Base-by-base conservation (phyloP, 2,113 vertebrate species). In the Camelus bactrianus region DNA sequence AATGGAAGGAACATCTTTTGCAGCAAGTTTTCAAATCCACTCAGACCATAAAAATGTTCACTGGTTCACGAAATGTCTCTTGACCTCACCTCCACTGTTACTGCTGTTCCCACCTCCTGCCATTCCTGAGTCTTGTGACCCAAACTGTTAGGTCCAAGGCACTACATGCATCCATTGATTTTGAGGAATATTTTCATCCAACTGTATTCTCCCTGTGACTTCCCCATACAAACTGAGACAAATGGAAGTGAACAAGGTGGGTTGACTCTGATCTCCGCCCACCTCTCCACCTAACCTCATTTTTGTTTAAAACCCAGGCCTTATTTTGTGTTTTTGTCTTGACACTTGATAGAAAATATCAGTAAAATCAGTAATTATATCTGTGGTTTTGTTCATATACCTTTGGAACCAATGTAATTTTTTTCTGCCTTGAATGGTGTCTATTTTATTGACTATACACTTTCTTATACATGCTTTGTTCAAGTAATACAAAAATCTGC, bases 1-100 rank as follows among this genome's bases (percentile, higher is more conserved):
- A 95, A 93, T 92, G 75, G 69, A 94, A 54, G 75, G 69, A 94
- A 54, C 76, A 60, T 89, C 77, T 89, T 93, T 84, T 95, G 56
- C 67, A 88, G 64, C 92, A 93, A 72, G 94, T 91, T 95, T 96
- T 77, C 58, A 60, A 52, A 69, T 85, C 72, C 54, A 75, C 90
- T 79, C 52, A 60, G 64, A 56, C 42, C 67, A 77, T 79, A 67
- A 64, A 73, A 79, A n/a, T 85, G 48, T 95, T 80, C 54, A 58
- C 54, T 81, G 84, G 42, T 82, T 91, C 80, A 60, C 77, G 73
- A 97, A 94, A 72, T 87, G 16, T 80, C 50, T 72, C 60, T 83
- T 80, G 46, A 89, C 50, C 32, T 10, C 87, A 17, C 32, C 38
- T 75, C 30, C 56, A 64, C 4, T 64, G 54, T 46, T 46, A 69